Evolutionary conservation across 2,797 vertebrate genomes (phyloP), one percentile per base, ranked within the genome.

Genomic region (Alosa sapidissima): DNA sequence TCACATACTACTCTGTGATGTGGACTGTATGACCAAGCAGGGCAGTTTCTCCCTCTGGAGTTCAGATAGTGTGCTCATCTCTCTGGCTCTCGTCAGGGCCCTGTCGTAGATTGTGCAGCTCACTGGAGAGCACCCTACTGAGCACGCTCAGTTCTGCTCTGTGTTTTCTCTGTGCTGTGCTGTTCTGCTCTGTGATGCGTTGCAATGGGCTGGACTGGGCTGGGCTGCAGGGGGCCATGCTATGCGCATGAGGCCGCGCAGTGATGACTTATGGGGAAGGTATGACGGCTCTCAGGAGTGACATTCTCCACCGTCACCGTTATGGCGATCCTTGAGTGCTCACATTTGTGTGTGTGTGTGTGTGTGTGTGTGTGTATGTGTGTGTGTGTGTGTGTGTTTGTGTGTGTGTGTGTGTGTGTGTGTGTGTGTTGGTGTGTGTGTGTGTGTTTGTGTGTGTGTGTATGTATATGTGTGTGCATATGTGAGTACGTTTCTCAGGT

Each of bases 321-420:
- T 9, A 75, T 33, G 13, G 72, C 7, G 24, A 13, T 41, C 33
- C 33, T 75, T 28, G 10, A 28, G 62, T 62, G 24, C 24, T 65
- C 62, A 33, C 0, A 11, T 16, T 21, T 16, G 4, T 41, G 41
- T 41, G 41, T 41, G 41, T 3, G 3, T 41, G 41, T 41, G 41
- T 41, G 41, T 41, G 41, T 41, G 41, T 41, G 24, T 28, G 24
- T 68, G 7, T 28, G 5, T 28, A 7, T 65, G n/a, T 65, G 62
- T 65, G 62, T 65, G 62, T 65, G 24, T 65, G 24, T 65, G n/a
- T 65, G n/a, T 65, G n/a, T 33, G 62, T 65, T 7, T 65, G 62
- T 65, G 62, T 33, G 62, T 65, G 62, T 65, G 62, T 33, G 7
- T 10, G 24, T 65, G 24, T 65, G 62, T 62, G 3, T 62, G 3